phyloP scores from a whole-genome alignment of 2,797 vertebrate genomes.

The Lagodon rhomboides region DNA sequence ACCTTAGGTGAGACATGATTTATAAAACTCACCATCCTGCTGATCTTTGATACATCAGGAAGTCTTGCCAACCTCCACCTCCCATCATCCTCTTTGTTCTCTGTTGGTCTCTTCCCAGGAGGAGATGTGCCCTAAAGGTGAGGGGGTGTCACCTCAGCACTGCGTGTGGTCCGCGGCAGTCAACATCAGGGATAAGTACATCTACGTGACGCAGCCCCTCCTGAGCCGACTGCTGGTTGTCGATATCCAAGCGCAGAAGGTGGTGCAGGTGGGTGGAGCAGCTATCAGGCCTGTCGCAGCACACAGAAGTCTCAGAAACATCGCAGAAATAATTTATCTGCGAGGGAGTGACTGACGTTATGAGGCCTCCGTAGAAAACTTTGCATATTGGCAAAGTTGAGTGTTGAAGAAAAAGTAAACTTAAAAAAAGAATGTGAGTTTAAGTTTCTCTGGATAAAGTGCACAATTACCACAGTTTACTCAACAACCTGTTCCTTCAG shows the following conservation, averaged over 20 bases:
- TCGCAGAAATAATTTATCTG: background rate
- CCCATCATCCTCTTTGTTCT: constrained; percentile 44
- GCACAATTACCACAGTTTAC: background rate
- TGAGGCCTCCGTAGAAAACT: background rate
- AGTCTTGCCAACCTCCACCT: constrained; percentile 15
- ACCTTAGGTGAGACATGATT: background rate
- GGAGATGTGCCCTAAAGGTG: constrained; percentile 91
- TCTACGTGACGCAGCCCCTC: constrained; percentile 93
- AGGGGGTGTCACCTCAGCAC: constrained; percentile 83
- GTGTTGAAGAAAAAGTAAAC: constrained; percentile 1
- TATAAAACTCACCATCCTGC: background rate
- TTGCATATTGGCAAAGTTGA: background rate
- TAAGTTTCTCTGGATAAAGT: background rate
- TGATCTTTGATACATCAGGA: background rate
- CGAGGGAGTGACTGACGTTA: background rate
- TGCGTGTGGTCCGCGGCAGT: constrained; percentile 95
- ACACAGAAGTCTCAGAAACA: background rate
- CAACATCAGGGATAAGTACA: constrained; percentile 93
- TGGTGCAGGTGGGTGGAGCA: constrained; percentile 89
- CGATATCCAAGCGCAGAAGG: constrained; percentile 93
- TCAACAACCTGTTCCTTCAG: background rate
- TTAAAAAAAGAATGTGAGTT: background rate
- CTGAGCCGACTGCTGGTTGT: constrained; percentile 92
- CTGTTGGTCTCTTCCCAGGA: constrained; percentile 84
- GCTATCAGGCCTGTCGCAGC: constrained; percentile 1